A percentile compares a stretch with the other conserved stretches of the same genome.
These are phyloP conservation scores for Cottoperca gobio DNA, from an alignment of 2,797 vertebrate species.

Conservation along the genomic window DNA sequence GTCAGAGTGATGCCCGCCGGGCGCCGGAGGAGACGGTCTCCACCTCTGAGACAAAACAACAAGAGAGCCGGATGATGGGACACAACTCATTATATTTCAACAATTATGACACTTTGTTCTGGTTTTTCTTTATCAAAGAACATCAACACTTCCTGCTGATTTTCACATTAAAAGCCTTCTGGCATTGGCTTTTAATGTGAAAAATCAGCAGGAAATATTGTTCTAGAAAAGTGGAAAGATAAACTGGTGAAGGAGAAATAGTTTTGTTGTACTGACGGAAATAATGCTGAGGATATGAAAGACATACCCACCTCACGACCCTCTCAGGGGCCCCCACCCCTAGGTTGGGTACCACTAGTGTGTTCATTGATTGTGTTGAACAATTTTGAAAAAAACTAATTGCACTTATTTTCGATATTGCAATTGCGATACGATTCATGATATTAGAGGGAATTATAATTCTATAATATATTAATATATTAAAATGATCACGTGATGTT, in stretches of 20 bases:
- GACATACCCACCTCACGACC: not conserved
- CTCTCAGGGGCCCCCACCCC: not conserved
- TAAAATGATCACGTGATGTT: too few species aligned
- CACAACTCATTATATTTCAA: not conserved
- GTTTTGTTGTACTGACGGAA: too few species aligned
- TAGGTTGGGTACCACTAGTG: not conserved
- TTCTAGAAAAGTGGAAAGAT: too few species aligned
- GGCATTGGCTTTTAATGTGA: not conserved
- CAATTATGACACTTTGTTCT: not conserved
- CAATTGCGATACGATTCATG: too few species aligned
- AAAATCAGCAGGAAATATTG: too few species aligned
- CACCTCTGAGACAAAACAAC: slow-evolving; percentile 76
- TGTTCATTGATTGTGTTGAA: not conserved
- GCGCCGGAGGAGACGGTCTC: slow-evolving; percentile 53
- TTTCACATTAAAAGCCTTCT: not conserved
- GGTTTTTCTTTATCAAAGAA: not conserved
- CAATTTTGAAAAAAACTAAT: too few species aligned
- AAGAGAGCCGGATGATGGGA: not conserved
- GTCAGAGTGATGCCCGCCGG: slow-evolving; percentile 59
- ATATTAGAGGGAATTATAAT: too few species aligned
- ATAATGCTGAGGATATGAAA: too few species aligned
- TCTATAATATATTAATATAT: too few species aligned
- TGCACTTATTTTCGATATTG: too few species aligned
- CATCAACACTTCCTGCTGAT: not conserved
- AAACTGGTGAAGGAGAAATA: too few species aligned